These are phyloP conservation scores for Heliconius erato DNA, from an alignment of 2,888 invertebrate species.

Conservation along the genomic window DNA sequence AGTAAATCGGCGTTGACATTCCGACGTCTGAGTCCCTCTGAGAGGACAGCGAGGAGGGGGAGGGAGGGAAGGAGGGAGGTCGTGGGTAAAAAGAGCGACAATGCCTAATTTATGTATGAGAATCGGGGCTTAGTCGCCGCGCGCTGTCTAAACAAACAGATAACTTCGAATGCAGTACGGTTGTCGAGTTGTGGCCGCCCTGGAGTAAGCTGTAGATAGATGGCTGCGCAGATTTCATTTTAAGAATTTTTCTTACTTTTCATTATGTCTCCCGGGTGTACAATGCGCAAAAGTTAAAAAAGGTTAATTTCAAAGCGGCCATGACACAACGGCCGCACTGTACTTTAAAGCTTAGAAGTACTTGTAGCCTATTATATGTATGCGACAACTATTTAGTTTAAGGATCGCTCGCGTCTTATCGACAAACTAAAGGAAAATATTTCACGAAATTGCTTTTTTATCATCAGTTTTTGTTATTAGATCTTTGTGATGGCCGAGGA, in stretches of 20 bases:
- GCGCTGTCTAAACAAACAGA: slow-evolving; percentile 47
- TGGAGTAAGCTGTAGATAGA: neutral
- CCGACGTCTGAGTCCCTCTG: slow-evolving; percentile 56
- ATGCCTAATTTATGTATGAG: slow-evolving; percentile 83
- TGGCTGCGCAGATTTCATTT: too few species aligned
- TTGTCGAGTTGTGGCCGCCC: neutral
- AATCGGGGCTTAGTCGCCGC: slow-evolving; percentile 61
- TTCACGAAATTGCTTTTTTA: neutral
- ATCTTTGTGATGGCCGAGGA: neutral
- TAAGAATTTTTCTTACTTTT: neutral
- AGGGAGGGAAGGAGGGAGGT: slow-evolving; percentile 33
- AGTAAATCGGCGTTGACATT: slow-evolving; percentile 82
- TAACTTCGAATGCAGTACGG: slow-evolving; percentile 25
- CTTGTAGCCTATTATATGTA: too few species aligned
- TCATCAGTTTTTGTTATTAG: neutral
- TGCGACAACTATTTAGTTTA: too few species aligned
- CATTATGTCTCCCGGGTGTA: neutral
- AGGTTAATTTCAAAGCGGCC: neutral
- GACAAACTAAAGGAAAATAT: slow-evolving; percentile 13
- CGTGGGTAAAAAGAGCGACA: slow-evolving; percentile 72
- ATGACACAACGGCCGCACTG: too few species aligned
- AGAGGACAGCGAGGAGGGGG: slow-evolving; percentile 58
- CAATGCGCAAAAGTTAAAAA: neutral
- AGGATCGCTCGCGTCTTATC: neutral
- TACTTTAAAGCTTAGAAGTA: too few species aligned